phyloP scores from a whole-genome alignment of 2,888 invertebrate genomes.

The Caenorhabditis imperialis region DNA sequence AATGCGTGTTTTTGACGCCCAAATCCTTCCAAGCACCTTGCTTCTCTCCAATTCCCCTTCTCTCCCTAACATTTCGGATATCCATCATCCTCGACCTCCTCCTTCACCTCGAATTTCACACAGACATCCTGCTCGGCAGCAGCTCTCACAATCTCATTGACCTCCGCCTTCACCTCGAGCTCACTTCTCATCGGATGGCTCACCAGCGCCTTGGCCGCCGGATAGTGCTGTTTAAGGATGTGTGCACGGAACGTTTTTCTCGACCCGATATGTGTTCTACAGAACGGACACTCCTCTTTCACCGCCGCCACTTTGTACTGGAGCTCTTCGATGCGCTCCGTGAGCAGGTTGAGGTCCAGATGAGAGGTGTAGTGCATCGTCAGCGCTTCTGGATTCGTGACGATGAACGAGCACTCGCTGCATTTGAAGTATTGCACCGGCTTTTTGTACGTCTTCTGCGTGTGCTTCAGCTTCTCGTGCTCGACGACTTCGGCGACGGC shows the following conservation, averaged over 20 bases:
- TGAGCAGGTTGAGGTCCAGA: constrained; percentile 8
- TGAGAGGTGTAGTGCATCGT: constrained; percentile 2
- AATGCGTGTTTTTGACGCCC: too few species aligned
- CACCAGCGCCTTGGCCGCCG: constrained; percentile 16
- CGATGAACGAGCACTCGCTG: constrained; percentile 10
- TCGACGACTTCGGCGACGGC: constrained; percentile 33
- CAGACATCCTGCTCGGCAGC: background rate
- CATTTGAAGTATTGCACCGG: background rate
- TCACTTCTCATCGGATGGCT: background rate
- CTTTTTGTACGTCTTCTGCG: constrained; percentile 3
- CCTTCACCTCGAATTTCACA: constrained; percentile 26
- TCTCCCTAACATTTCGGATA: constrained; percentile 1
- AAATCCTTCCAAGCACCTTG: too few species aligned
- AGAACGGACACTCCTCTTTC: constrained; percentile 48
- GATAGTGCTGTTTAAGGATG: constrained; percentile 33
- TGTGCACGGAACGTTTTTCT: constrained; percentile 39
- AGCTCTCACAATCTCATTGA: constrained; percentile 1
- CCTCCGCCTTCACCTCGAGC: constrained; percentile 12
- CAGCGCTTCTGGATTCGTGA: background rate
- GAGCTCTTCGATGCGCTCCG: constrained; percentile 11
- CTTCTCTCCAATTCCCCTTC: too few species aligned
- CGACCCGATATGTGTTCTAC: constrained; percentile 7
- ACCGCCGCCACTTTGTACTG: constrained; percentile 23
- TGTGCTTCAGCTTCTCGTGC: constrained; percentile 36
- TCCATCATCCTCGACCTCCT: constrained; percentile 18